These are phyloP conservation scores for Saccostrea cuccullata DNA, from an alignment of 1,140 invertebrate genomes.

Conservation along the genomic window DNA sequence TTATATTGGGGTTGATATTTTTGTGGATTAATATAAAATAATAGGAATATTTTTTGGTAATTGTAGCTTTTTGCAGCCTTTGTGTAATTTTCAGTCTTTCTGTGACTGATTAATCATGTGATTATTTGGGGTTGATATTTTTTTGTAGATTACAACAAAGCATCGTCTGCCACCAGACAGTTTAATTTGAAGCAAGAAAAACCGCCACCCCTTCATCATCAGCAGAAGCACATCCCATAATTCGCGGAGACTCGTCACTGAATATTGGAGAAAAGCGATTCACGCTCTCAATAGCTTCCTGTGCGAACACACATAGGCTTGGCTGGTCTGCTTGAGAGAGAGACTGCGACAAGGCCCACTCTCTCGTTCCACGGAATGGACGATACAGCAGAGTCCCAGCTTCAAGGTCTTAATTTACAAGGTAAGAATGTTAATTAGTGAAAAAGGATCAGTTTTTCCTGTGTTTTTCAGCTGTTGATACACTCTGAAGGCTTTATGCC, in stretches of 20 bases:
- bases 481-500: not conserved
- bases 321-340: conserved; percentile 7
- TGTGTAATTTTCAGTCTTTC: not conserved
- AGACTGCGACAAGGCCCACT: not conserved
- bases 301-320: not conserved
- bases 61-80: not conserved
- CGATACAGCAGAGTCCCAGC: not conserved
- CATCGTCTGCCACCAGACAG: not conserved
- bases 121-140: not conserved
- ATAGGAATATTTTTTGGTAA: not conserved
- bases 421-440: conserved; percentile 2
- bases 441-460: not conserved
- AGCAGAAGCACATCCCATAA: conserved; percentile 17
- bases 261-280: conserved; percentile 34
- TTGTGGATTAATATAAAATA: too few species aligned
- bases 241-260: conserved; percentile 25
- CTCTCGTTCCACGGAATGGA: conserved; percentile 6
- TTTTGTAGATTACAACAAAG: not conserved
- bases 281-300: not conserved
- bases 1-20: not conserved
- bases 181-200: not conserved
- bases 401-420: conserved; percentile 1
- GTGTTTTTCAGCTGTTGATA: conserved; percentile 4
- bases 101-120: not conserved
- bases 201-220: conserved; percentile 8